Evolutionary conservation across 2,888 invertebrate species (phyloP).

Genomic region (Sphinx pinastri): DNA sequence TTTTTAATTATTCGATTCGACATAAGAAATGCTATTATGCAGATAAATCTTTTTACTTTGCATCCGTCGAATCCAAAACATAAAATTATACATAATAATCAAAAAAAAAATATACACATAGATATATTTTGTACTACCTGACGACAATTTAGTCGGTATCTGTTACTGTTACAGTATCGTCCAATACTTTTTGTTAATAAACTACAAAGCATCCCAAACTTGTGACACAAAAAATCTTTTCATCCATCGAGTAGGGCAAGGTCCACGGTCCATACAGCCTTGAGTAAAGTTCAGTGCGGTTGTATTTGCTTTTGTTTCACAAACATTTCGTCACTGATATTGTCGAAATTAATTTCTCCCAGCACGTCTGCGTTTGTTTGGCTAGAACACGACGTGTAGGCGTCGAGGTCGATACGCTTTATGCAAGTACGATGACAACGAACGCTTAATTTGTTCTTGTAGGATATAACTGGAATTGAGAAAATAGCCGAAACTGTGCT

Average conservation of each 20-base stretch:
- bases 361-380: constrained; percentile 46
- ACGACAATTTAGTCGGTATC: too few relatives aligned
- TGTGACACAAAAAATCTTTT: constrained; percentile 1
- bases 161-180: too few relatives aligned
- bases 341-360: constrained; percentile 36
- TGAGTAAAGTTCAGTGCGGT: constrained; percentile 3
- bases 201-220: background rate
- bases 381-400: constrained; percentile 60
- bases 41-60: too few relatives aligned
- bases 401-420: constrained; percentile 59
- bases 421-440: constrained; percentile 62
- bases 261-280: constrained; percentile 1
- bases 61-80: too few relatives aligned
- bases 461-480: background rate
- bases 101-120: too few relatives aligned
- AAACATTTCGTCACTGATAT: constrained; percentile 35
- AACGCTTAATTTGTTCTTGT: constrained; percentile 50
- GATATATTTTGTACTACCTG: too few relatives aligned
- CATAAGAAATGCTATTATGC: too few relatives aligned
- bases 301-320: constrained; percentile 7
- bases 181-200: too few relatives aligned
- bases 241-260: constrained; percentile 9
- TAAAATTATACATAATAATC: too few relatives aligned
- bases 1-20: too few relatives aligned
- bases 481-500: background rate